These are phyloP conservation scores for Columbina picui DNA, from an alignment of 2,113 vertebrate genomes.

Conservation along the genomic window DNA sequence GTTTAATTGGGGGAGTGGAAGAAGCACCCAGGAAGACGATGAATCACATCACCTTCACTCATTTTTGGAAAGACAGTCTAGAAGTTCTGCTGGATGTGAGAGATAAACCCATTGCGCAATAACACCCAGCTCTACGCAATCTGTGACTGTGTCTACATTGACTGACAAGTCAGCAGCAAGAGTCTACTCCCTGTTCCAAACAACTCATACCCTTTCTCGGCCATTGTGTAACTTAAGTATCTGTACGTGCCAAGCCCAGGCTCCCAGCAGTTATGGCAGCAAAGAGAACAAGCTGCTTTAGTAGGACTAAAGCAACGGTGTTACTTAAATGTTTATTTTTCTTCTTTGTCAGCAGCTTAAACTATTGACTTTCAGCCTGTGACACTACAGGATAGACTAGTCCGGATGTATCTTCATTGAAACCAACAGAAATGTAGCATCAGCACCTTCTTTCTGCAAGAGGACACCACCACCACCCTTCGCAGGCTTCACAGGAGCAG, in stretches of 20 bases:
- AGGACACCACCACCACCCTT: not conserved
- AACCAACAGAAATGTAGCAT: not conserved
- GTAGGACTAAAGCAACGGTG: not conserved
- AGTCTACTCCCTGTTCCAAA: conserved; percentile 6
- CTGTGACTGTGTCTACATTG: not conserved
- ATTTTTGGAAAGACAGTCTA: not conserved
- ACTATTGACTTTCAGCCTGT: not conserved
- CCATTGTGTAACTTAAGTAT: not conserved
- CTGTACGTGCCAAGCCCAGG: not conserved
- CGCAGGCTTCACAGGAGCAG: not conserved
- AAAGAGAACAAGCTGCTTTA: not conserved
- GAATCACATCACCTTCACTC: not conserved
- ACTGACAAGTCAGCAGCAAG: conserved; percentile 9
- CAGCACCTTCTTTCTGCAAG: not conserved
- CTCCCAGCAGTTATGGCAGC: not conserved
- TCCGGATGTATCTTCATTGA: not conserved
- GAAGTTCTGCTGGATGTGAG: not conserved
- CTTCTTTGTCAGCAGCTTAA: not conserved
- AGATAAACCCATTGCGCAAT: not conserved
- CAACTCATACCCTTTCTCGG: not conserved
- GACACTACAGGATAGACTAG: not conserved
- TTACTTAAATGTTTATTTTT: conserved; percentile 12
- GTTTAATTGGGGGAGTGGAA: not conserved
- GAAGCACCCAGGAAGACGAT: not conserved
- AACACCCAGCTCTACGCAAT: not conserved